Percentiles rank a stretch among this genome's conserved stretches.
Evolutionary conservation across 2,888 invertebrate species (phyloP).

Genomic region (Mythimna vitellina): DNA sequence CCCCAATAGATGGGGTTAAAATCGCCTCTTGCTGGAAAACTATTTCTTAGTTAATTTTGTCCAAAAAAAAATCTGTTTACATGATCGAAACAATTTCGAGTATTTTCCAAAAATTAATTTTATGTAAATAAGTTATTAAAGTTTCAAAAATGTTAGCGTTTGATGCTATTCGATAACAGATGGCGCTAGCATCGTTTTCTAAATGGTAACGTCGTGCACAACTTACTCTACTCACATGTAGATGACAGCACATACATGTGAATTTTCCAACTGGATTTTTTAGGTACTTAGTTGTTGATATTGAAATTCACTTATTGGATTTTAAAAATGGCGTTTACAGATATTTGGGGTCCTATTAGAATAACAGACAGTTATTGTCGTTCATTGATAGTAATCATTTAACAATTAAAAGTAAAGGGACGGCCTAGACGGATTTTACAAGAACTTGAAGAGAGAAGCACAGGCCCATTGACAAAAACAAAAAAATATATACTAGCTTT

Average conservation of each 20-base stretch:
- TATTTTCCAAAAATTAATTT: no score
- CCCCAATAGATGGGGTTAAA: slow-evolving; percentile 31
- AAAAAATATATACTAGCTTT: no score
- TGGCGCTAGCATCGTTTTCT: slow-evolving; percentile 39
- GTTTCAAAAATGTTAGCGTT: neutral
- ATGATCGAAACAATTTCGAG: neutral
- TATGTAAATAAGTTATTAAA: accelerated
- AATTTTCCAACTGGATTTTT: slow-evolving; percentile 11
- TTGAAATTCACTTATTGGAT: neutral
- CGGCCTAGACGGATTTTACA: no score
- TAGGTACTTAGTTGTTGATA: no score
- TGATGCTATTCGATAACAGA: slow-evolving; percentile 58
- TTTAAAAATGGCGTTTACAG: neutral
- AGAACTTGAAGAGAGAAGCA: no score
- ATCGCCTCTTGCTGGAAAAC: accelerated
- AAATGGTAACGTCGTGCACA: slow-evolving; percentile 37
- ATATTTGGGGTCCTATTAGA: neutral
- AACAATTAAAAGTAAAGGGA: neutral
- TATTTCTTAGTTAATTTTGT: no score
- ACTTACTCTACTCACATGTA: slow-evolving; percentile 44
- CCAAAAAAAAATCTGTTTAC: accelerated
- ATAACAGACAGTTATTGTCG: neutral
- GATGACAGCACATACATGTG: slow-evolving; percentile 52
- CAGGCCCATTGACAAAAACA: no score
- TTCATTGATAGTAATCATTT: neutral